Evolutionary conservation across 2,797 vertebrate species (phyloP).

Genomic region (Australoheros facetus): DNA sequence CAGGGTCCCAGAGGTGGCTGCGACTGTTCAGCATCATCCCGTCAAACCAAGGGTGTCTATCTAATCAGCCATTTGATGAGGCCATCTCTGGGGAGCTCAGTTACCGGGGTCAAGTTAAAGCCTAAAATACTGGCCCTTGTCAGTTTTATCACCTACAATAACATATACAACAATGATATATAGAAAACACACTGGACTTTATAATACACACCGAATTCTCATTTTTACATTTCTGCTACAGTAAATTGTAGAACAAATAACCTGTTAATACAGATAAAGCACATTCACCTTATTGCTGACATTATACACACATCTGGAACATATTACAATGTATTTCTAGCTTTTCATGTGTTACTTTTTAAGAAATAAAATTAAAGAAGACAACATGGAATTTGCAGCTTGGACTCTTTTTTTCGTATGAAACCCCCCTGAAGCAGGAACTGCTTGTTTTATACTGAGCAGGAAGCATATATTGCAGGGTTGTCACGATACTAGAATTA

Average conservation of each 20-base stretch:
- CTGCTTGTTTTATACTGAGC: background rate
- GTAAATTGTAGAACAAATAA: background rate
- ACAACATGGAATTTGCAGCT: background rate
- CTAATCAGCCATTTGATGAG: constrained; percentile 80
- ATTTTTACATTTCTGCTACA: background rate
- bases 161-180: background rate
- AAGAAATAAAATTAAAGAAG: background rate
- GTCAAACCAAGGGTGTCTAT: constrained; percentile 76
- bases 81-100: constrained; percentile 59
- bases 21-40: constrained; percentile 77
- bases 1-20: constrained; percentile 65
- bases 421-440: background rate
- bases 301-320: background rate
- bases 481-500: background rate
- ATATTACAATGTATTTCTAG: background rate
- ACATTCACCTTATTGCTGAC: background rate
- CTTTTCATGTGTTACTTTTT: background rate
- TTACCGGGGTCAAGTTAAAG: constrained; percentile 41
- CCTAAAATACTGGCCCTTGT: constrained; percentile 29
- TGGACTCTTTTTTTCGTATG: background rate
- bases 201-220: background rate
- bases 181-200: background rate
- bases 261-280: background rate
- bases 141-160: constrained; percentile 23
- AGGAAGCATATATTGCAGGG: background rate